Evolutionary conservation across 2,113 vertebrate genomes (phyloP).

Genomic region (Rafetus swinhoei): DNA sequence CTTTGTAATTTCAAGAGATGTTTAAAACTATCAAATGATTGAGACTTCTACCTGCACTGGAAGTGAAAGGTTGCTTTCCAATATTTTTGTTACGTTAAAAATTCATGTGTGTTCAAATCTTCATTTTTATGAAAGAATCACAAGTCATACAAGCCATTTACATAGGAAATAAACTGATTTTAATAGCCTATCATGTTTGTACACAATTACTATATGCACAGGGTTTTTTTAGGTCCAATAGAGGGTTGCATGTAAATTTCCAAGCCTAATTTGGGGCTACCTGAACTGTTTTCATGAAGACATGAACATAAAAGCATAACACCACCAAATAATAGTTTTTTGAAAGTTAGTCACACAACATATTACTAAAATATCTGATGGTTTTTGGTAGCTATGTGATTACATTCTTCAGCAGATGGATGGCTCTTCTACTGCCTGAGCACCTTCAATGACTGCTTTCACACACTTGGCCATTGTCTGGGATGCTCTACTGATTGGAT

Average conservation of each 20-base stretch:
- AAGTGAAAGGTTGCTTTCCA: background rate
- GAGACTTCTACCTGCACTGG: background rate
- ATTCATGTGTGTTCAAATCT: background rate
- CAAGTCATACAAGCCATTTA: background rate
- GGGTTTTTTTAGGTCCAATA: slow-evolving; percentile 22
- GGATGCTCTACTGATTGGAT: slow-evolving; percentile 94
- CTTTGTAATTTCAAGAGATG: background rate
- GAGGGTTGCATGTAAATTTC: slow-evolving; percentile 46
- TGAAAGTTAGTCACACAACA: slow-evolving; percentile 11
- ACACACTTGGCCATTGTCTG: slow-evolving; percentile 99
- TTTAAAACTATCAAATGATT: background rate
- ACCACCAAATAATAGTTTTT: slow-evolving; percentile 26
- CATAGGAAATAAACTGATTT: slow-evolving; percentile 28
- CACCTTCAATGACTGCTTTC: slow-evolving; percentile 95
- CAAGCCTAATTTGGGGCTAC: slow-evolving; percentile 50
- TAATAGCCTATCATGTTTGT: slow-evolving; percentile 71
- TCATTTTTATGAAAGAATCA: background rate
- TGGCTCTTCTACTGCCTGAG: slow-evolving; percentile 92
- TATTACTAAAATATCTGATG: slow-evolving; percentile 21
- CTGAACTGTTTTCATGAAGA: slow-evolving; percentile 44
- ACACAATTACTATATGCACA: slow-evolving; percentile 47
- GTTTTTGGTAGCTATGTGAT: background rate
- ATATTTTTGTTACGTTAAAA: background rate
- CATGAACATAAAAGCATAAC: slow-evolving; percentile 37
- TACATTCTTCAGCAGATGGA: slow-evolving; percentile 86